phyloP scores from a whole-genome alignment of 2,797 vertebrate species.

The Sebastes vulpes region DNA sequence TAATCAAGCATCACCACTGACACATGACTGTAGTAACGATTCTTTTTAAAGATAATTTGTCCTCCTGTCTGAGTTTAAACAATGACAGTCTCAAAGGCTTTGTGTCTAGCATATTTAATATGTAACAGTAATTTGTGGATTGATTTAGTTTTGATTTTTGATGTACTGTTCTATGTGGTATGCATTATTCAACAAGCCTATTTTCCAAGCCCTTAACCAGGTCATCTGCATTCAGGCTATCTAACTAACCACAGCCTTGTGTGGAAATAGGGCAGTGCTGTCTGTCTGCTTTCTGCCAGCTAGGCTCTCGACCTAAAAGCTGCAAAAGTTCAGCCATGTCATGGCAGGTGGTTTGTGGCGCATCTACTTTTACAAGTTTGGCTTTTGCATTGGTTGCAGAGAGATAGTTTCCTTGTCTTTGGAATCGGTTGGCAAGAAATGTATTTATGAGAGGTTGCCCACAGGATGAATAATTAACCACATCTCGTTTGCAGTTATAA shows the following conservation, averaged over 20 bases:
- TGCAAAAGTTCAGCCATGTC: constrained; percentile 25
- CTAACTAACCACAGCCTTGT: constrained; percentile 44
- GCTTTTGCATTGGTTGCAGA: not conserved
- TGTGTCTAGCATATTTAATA: constrained; percentile 3
- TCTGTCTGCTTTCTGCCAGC: constrained; percentile 40
- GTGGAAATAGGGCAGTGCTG: constrained; percentile 56
- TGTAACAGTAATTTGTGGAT: constrained; percentile 18
- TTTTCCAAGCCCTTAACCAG: constrained; percentile 55
- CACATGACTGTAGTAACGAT: not conserved
- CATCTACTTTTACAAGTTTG: constrained; percentile 15
- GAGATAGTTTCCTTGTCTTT: not conserved
- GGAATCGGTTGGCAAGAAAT: not conserved
- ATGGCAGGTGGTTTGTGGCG: constrained; percentile 37
- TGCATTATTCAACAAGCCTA: constrained; percentile 67
- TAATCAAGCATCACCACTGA: too few species aligned
- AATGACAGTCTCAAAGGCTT: not conserved
- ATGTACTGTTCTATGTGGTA: constrained; percentile 25
- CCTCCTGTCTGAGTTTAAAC: not conserved
- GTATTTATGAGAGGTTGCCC: constrained; percentile 24
- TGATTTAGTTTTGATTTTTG: constrained; percentile 30
- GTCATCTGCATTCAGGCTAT: constrained; percentile 61
- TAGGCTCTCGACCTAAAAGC: constrained; percentile 17
- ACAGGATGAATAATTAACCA: constrained; percentile 46
- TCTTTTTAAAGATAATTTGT: not conserved
- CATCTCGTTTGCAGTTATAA: constrained; percentile 39